phyloP scores from a whole-genome alignment of 2,888 invertebrate species.

The Muschampia plurimacula region DNA sequence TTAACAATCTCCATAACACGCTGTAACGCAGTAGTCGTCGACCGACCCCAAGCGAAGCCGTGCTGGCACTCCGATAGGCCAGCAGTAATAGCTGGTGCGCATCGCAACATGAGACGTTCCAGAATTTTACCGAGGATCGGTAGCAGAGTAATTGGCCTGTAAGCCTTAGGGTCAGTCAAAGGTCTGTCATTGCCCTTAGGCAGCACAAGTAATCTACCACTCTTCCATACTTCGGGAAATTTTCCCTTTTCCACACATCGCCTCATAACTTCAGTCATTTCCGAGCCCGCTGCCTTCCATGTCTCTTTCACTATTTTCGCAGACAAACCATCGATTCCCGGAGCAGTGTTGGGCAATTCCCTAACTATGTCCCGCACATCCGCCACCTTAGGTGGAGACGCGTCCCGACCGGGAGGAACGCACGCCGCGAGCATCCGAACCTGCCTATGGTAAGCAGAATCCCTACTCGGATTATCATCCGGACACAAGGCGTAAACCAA shows the following conservation, averaged over 20 bases:
- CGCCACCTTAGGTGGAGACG: constrained; percentile 26
- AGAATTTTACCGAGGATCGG: background rate
- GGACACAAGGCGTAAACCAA: constrained; percentile 49
- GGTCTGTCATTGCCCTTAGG: background rate
- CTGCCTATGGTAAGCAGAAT: constrained; percentile 45
- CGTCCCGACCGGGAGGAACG: constrained; percentile 42
- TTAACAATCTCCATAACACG: background rate
- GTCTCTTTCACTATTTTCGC: constrained; percentile 19
- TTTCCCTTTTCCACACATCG: constrained; percentile 47
- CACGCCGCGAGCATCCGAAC: constrained; percentile 45
- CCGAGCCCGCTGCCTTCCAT: background rate
- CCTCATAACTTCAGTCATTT: background rate
- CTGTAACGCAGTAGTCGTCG: background rate
- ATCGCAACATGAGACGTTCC: background rate
- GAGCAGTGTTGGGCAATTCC: constrained; percentile 49
- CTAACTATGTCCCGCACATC: constrained; percentile 43
- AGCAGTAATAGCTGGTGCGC: background rate
- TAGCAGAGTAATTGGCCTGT: constrained; percentile 40
- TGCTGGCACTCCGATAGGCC: background rate
- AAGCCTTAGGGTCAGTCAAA: background rate
- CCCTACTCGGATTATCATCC: constrained; percentile 44
- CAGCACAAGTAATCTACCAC: background rate
- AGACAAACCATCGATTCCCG: constrained; percentile 45
- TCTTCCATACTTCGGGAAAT: constrained; percentile 48
- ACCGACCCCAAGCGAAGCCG: background rate